Conservation (phyloP, 2,797 vertebrate species). For the Trachurus trachurus region DNA sequence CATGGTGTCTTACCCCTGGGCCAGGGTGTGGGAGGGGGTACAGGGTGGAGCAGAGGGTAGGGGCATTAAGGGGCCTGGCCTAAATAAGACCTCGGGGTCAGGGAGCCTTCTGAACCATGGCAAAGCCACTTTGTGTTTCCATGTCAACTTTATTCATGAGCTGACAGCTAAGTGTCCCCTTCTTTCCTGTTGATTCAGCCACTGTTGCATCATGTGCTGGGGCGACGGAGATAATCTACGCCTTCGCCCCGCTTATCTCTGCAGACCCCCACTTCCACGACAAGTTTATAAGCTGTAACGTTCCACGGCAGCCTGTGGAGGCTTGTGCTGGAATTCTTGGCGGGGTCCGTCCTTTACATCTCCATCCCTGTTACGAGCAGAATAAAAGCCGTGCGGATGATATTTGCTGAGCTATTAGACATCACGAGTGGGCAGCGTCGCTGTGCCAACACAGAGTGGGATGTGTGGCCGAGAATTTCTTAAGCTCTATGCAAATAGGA, state of each 20-base stretch:
- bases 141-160: conserved; percentile 80
- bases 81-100: conserved; percentile 84
- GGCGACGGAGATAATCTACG: conserved; percentile 51
- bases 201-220: conserved; percentile 65
- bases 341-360: conserved; percentile 53
- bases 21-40: conserved; percentile 59
- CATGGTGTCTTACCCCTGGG: conserved; percentile 71
- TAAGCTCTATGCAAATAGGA: conserved; percentile 84
- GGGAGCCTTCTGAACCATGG: conserved; percentile 73
- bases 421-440: conserved; percentile 80
- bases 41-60: conserved; percentile 59
- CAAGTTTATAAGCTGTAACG: conserved; percentile 38
- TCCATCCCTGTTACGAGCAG: conserved; percentile 54
- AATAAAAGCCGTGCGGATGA: conserved; percentile 72
- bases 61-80: conserved; percentile 70
- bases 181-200: conserved; percentile 79
- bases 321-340: conserved; percentile 56
- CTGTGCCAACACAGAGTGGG: conserved; percentile 79
- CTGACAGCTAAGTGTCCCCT: conserved; percentile 78
- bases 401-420: conserved; percentile 89
- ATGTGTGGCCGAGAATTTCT: conserved; percentile 71
- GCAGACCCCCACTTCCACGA: conserved; percentile 34
- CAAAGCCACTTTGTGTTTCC: conserved; percentile 82
- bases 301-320: conserved; percentile 41
- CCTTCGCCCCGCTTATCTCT: conserved; percentile 43